These are phyloP conservation scores for Tanytarsus gracilentus DNA, from an alignment of 2,888 invertebrate species.

Conservation along the genomic window DNA sequence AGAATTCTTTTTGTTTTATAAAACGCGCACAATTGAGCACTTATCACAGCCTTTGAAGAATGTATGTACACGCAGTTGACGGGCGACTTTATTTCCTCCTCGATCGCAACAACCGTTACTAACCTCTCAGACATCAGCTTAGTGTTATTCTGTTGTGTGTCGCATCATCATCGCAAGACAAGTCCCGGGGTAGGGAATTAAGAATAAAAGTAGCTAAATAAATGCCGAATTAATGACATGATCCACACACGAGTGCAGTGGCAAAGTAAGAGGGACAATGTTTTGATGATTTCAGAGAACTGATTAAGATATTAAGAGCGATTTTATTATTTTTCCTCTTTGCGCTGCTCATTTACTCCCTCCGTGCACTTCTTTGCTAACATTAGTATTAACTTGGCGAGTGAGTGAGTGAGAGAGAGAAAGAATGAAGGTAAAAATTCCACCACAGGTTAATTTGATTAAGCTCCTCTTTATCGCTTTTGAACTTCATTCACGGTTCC, in stretches of 20 bases:
- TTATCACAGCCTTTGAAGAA: conserved; percentile 4
- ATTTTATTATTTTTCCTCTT: conserved; percentile 28
- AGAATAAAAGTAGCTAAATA: neutral
- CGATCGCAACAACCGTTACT: conserved; percentile 21
- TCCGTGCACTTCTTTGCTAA: too few relatives aligned
- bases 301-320: conserved; percentile 29
- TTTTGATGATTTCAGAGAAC: conserved; percentile 27
- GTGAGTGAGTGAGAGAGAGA: neutral
- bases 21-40: conserved; percentile 13
- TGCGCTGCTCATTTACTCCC: conserved; percentile 11
- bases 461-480: neutral
- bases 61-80: neutral
- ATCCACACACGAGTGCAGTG: conserved; percentile 11
- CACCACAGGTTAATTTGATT: neutral
- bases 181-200: conserved; percentile 2
- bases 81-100: neutral
- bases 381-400: too few relatives aligned
- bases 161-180: too few relatives aligned
- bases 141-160: neutral
- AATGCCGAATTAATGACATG: conserved; percentile 20
- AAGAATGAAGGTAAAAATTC: neutral
- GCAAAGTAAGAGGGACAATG: conserved; percentile 7
- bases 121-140: neutral
- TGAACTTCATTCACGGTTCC: neutral
- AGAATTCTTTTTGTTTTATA: conserved; percentile 19